Conservation (phyloP, 2,888 invertebrate species). For the Sepiola atlantica region DNA sequence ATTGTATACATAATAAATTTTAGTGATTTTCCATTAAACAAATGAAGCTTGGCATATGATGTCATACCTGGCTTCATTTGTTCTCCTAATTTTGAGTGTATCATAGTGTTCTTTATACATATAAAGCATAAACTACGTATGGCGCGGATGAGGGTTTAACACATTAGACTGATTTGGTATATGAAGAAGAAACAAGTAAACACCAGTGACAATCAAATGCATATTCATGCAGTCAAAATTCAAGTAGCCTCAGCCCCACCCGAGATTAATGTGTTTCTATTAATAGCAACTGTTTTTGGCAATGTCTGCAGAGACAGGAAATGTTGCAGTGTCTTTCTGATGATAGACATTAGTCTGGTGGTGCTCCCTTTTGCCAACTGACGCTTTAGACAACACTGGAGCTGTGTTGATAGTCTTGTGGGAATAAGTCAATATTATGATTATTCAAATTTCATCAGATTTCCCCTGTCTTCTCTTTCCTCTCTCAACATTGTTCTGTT, state of each 20-base stretch:
- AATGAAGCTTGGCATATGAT: too few relatives aligned
- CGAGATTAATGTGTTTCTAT: background rate
- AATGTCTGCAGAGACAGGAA: background rate
- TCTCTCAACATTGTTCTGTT: background rate
- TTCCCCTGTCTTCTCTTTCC: background rate
- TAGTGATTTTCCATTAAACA: too few relatives aligned
- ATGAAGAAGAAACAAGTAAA: too few relatives aligned
- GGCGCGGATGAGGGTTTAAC: too few relatives aligned
- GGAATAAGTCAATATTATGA: background rate
- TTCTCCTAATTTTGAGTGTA: too few relatives aligned
- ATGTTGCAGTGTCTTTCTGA: background rate
- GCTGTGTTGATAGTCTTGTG: background rate
- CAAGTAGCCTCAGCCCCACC: background rate
- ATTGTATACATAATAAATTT: too few relatives aligned
- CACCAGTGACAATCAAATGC: background rate
- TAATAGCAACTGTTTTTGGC: background rate
- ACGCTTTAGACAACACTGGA: background rate
- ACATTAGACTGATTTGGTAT: background rate
- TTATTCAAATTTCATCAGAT: conserved; percentile 14
- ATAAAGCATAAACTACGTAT: too few relatives aligned
- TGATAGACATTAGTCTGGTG: background rate
- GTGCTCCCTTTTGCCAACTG: background rate
- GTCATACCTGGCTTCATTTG: too few relatives aligned
- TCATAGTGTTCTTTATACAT: too few relatives aligned
- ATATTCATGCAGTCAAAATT: background rate